Evolutionary conservation across 2,797 vertebrate genomes (phyloP).

Genomic region (Denticeps clupeoides): DNA sequence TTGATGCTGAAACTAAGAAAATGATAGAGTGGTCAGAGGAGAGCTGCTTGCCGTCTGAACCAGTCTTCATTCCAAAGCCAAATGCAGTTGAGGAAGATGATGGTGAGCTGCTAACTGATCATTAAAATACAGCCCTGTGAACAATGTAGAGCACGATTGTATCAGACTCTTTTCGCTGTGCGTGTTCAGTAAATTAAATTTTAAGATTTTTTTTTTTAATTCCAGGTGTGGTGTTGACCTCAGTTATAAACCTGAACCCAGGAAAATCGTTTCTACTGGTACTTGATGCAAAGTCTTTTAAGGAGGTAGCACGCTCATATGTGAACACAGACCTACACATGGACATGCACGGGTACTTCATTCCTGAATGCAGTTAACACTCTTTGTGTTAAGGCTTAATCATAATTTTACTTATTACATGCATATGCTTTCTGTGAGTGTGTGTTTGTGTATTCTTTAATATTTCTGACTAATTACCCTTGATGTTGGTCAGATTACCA

Average conservation of each 20-base stretch:
- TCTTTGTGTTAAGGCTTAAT: too few species aligned
- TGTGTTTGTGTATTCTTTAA: too few species aligned
- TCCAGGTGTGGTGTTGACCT: slow-evolving; percentile 70
- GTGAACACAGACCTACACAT: slow-evolving; percentile 59
- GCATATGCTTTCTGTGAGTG: too few species aligned
- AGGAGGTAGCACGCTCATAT: slow-evolving; percentile 72
- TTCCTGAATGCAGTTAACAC: slow-evolving; percentile 47
- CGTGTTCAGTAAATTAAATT: too few species aligned
- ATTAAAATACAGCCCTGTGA: too few species aligned
- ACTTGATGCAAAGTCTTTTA: slow-evolving; percentile 76
- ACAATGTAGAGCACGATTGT: too few species aligned
- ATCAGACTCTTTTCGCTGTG: too few species aligned
- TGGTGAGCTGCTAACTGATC: slow-evolving; percentile 57
- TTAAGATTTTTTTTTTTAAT: slow-evolving; percentile 10
- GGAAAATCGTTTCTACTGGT: slow-evolving; percentile 70
- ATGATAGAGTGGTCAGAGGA: slow-evolving; percentile 62
- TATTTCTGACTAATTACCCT: too few species aligned
- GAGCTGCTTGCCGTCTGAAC: slow-evolving; percentile 69
- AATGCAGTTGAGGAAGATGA: slow-evolving; percentile 76
- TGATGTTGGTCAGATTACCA: too few species aligned
- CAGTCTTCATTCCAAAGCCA: slow-evolving; percentile 72
- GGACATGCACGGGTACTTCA: slow-evolving; percentile 83
- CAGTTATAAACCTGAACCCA: slow-evolving; percentile 59
- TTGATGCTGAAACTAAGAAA: slow-evolving; percentile 68
- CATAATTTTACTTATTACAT: too few species aligned